A percentile compares a stretch with the other conserved stretches of the same genome.
Conservation (phyloP, 2,797 vertebrate species). For the Picus viridis region DNA sequence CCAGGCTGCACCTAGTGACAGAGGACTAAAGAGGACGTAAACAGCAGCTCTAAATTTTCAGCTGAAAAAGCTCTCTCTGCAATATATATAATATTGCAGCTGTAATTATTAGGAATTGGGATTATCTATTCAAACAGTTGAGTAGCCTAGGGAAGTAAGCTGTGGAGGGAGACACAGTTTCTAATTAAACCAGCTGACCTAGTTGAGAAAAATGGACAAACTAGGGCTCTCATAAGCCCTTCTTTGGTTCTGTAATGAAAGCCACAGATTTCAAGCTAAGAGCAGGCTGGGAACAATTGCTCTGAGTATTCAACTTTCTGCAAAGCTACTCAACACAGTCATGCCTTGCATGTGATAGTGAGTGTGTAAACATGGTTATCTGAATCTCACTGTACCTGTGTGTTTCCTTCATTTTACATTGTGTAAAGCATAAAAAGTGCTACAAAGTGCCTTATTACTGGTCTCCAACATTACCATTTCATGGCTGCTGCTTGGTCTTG, state of each 20-base stretch:
- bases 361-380: neutral
- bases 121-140: slow-evolving; percentile 52
- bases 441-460: neutral
- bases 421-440: neutral
- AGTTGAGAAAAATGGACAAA: slow-evolving; percentile 33
- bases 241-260: slow-evolving; percentile 2
- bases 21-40: neutral
- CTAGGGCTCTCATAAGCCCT: neutral
- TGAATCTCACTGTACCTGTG: neutral
- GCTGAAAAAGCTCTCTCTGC: neutral
- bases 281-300: neutral
- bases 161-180: neutral
- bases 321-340: neutral
- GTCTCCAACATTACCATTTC: neutral
- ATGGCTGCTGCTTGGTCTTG: neutral
- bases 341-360: neutral
- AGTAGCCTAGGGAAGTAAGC: slow-evolving; percentile 38
- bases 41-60: slow-evolving; percentile 14
- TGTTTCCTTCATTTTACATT: neutral
- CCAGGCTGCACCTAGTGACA: neutral
- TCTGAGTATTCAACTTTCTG: neutral
- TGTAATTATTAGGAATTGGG: slow-evolving; percentile 53
- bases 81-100: slow-evolving; percentile 34
- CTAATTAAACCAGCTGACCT: slow-evolving; percentile 54
- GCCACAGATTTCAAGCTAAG: neutral